These are phyloP conservation scores for Hippocampus guttulatus DNA, from an alignment of 2,113 vertebrate species.

Conservation along the genomic window DNA sequence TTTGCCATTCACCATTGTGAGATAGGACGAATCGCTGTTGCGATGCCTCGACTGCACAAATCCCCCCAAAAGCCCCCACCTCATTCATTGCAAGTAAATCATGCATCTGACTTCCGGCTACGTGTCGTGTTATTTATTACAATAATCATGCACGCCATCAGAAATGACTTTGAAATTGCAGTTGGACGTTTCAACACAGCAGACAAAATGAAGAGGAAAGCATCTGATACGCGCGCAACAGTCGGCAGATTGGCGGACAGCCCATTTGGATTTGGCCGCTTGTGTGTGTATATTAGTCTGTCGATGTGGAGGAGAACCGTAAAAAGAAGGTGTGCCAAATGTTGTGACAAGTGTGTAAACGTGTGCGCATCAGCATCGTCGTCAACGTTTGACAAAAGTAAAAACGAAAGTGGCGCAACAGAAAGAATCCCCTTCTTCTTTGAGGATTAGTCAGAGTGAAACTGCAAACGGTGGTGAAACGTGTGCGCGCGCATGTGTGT, in stretches of 20 bases:
- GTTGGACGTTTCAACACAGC: too few species aligned
- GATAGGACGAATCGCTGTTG: conserved; percentile 8
- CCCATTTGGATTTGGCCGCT: neutral
- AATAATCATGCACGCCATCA: neutral
- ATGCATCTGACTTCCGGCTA: neutral
- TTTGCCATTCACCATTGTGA: conserved; percentile 31
- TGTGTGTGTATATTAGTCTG: too few species aligned
- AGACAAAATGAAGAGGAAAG: too few species aligned
- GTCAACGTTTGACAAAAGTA: neutral
- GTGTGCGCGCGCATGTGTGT: neutral
- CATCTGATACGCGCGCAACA: too few species aligned
- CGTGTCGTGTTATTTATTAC: neutral
- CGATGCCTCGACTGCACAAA: neutral
- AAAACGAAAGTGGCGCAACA: conserved; percentile 32
- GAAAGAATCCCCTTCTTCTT: neutral
- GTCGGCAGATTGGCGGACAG: too few species aligned
- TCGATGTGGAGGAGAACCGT: neutral
- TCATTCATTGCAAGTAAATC: neutral
- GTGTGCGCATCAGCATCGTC: neutral
- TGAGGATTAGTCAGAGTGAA: conserved; percentile 27
- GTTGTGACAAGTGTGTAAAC: neutral
- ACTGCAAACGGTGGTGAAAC: neutral
- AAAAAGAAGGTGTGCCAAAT: neutral
- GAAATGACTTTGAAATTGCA: too few species aligned
- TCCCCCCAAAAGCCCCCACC: neutral